Evolutionary conservation across 2,888 invertebrate genomes (phyloP), one percentile per base, ranked within the genome.

Genomic region (Tromatobia lineatoria): DNA sequence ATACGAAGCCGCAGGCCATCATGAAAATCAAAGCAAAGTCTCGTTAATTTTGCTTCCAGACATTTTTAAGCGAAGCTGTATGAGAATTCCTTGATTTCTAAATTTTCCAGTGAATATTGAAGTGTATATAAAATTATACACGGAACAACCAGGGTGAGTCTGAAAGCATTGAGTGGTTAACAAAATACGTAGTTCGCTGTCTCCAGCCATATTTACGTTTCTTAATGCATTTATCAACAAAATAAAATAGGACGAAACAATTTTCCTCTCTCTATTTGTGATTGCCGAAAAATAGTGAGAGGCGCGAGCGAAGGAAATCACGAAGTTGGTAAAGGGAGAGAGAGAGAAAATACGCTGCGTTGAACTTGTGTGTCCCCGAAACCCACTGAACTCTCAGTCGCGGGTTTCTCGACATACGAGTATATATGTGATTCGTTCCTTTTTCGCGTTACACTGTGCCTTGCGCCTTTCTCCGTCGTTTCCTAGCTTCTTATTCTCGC

Each of bases 331-430:
- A 61, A 77, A 57, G 52, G 59, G 50, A 75, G 25, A 74, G 50
- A 75, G 25, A 74, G 45, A 74, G 80, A 45, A 42, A 81, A 70
- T 73, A 69, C 73, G 59, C 52, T 34, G 88, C 83, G 84, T 3
- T 64, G 86, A 87, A 87, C 85, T 83, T 87, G 80, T 64, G 71
- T 89, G 90, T 90, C 90, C 90, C 90, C 90, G 86, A 91, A 90
- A 91, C 91, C 91, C 86, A 90, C 88, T 91, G 85, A 91, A 90
- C 88, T 88, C 88, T 82, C 87, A 82, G 84, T 82, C 84, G 23
- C 45, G 59, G 76, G 61, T 74, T 82, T 74, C 20, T 59, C 76
- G 38, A 67, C 59, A 38, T 34, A 74, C n/a, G 61, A 52, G 45
- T 34, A 47, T 42, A 42, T 59, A 69, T 20, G 38, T 64, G 52